Conservation (phyloP, 1,140 invertebrate species). For the Thaumatotibia leucotreta region DNA sequence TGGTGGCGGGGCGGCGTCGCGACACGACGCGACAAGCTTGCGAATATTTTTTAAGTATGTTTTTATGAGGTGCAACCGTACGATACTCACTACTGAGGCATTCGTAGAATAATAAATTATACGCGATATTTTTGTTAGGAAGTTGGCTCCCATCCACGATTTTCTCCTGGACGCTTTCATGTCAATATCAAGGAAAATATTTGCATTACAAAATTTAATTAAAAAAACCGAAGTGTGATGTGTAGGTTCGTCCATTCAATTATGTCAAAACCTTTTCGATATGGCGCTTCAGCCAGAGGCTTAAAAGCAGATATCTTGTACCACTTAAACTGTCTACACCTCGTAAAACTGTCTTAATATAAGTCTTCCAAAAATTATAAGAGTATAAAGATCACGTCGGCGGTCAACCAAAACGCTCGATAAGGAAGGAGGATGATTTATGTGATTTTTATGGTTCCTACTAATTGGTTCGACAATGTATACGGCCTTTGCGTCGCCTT, state of each 20-base stretch:
- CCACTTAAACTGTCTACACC: constrained; percentile 49
- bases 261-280: neutral
- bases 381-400: constrained; percentile 38
- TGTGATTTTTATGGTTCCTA: constrained; percentile 56
- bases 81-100: constrained; percentile 50
- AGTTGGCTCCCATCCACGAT: constrained; percentile 62
- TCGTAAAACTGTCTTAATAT: constrained; percentile 57
- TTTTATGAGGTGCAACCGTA: constrained; percentile 72
- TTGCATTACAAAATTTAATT: neutral
- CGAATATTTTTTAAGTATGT: constrained; percentile 59
- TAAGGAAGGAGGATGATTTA: constrained; percentile 55
- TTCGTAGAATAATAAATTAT: constrained; percentile 73
- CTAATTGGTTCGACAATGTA: constrained; percentile 62
- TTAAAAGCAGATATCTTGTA: constrained; percentile 24
- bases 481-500: constrained; percentile 46
- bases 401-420: constrained; percentile 39
- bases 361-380: constrained; percentile 42
- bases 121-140: constrained; percentile 67
- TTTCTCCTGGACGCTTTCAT: constrained; percentile 47
- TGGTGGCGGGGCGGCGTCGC: constrained; percentile 34
- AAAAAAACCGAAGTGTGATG: neutral
- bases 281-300: neutral
- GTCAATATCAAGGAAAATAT: constrained; percentile 33
- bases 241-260: neutral
- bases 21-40: constrained; percentile 28